Evolutionary conservation across 2,113 vertebrate species (phyloP), one percentile per base, ranked within the genome.

Genomic region (Gopherus evgoodei): DNA sequence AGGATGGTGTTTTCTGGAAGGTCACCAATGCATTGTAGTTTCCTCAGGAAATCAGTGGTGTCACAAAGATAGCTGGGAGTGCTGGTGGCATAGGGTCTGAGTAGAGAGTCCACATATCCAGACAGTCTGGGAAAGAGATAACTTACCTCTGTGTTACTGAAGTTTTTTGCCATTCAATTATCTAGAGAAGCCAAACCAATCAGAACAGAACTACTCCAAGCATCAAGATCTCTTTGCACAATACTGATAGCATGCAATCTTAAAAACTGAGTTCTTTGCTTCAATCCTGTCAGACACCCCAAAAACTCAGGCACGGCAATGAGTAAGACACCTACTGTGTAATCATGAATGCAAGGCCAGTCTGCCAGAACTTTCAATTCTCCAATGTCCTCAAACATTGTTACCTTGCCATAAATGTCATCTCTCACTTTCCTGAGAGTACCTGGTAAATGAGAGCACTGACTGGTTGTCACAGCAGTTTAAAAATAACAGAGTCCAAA

Each of bases 121-220:
- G 42, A 42, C 42, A 42, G 42, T 42, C 57, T 29, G 27, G 57
- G 57, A 59, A 6, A 59, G 27, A 29, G 11, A 11, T 59, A 59
- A 59, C 11, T 59, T 27, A 59, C 57, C 57, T 25, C 56, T 59
- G 57, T 6, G 11, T 59, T 59, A 29, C 57, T 59, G 57, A 59
- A 5, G 27, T 59, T 29, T 59, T 59, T 31, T 59, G 27, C 27
- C 57, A 57, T 59, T 31, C 57, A 59, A 78, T 91, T 12, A 87
- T 54, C 14, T 78, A 8, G 5, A 24, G 29, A 84, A 90, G 52
- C 11, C 65, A 90, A 93, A 90, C 21, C 42, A 88, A 57, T 5
- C 87, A 31, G 9, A 25, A 87, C 6, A 62, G 75, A 84, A 88
- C 53, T 86, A 91, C 85, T 91, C 79, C 75, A n/a, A 81, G 57